These are phyloP conservation scores for Carlito syrichta DNA, from an alignment of 2,113 vertebrate species.

Conservation along the genomic window DNA sequence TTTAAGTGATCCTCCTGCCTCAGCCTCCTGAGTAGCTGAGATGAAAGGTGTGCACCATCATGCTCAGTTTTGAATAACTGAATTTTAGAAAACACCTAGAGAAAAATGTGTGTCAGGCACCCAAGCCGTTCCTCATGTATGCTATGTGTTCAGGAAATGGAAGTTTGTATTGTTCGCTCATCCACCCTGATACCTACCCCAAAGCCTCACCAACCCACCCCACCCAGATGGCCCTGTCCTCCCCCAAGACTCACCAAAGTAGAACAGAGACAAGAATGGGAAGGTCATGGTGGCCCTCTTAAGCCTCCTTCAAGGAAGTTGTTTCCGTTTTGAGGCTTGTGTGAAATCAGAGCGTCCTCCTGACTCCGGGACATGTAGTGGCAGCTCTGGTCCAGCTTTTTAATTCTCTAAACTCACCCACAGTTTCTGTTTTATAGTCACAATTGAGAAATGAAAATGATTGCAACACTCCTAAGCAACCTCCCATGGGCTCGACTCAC, in stretches of 20 bases:
- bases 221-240: accelerated
- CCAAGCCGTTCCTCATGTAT: background rate
- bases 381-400: background rate
- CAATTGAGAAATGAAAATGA: background rate
- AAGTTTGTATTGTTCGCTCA: background rate
- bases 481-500: background rate
- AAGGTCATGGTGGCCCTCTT: background rate
- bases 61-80: too few species aligned
- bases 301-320: background rate
- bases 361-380: background rate
- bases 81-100: background rate
- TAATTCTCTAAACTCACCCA: background rate
- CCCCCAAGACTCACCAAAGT: background rate
- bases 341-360: background rate
- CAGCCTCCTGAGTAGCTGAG: too few species aligned
- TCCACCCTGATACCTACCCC: background rate
- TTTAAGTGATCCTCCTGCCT: too few species aligned
- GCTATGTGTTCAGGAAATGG: background rate
- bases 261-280: background rate
- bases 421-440: background rate
- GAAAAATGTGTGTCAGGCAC: background rate
- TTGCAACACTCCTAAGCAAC: background rate
- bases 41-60: too few species aligned
- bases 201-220: background rate
- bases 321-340: background rate